Conservation (phyloP, 2,888 invertebrate genomes). For the Perithous albicinctus region DNA sequence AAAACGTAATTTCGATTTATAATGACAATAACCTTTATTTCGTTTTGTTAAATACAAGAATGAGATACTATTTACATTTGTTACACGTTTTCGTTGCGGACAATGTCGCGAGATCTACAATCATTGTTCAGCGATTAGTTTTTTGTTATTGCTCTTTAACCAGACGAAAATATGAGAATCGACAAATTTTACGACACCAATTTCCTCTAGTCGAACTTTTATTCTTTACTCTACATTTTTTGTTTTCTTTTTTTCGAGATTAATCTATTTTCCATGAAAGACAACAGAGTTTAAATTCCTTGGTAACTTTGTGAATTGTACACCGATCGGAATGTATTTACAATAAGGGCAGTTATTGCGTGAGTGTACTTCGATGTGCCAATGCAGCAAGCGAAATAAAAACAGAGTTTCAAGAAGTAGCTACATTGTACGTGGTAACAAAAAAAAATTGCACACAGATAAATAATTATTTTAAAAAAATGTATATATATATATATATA, state of each 20-base stretch:
- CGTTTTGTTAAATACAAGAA: conserved; percentile 70
- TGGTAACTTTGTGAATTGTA: conserved; percentile 28
- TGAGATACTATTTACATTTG: conserved; percentile 71
- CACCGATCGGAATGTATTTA: conserved; percentile 52
- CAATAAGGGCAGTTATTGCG: conserved; percentile 24
- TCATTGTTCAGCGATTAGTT: conserved; percentile 36
- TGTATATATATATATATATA: conserved; percentile 4
- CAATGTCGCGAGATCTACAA: conserved; percentile 40
- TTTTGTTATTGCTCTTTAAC: conserved; percentile 11
- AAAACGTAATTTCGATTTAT: neutral
- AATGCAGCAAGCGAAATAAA: conserved; percentile 26
- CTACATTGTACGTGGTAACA: neutral
- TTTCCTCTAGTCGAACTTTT: conserved; percentile 29
- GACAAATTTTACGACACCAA: conserved; percentile 35
- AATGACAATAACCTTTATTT: conserved; percentile 71
- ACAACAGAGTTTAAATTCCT: conserved; percentile 59
- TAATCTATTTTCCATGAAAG: conserved; percentile 63
- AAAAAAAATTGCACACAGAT: conserved; percentile 28
- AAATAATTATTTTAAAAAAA: conserved; percentile 27
- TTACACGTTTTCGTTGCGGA: conserved; percentile 57
- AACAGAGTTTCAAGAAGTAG: conserved; percentile 20
- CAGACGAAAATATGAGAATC: conserved; percentile 40
- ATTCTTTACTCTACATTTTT: conserved; percentile 25
- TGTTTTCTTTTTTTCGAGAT: neutral
- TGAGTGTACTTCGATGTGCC: conserved; percentile 40